Evolutionary conservation across 2,797 vertebrate genomes (phyloP).

Genomic region (Telmatherina bonti): DNA sequence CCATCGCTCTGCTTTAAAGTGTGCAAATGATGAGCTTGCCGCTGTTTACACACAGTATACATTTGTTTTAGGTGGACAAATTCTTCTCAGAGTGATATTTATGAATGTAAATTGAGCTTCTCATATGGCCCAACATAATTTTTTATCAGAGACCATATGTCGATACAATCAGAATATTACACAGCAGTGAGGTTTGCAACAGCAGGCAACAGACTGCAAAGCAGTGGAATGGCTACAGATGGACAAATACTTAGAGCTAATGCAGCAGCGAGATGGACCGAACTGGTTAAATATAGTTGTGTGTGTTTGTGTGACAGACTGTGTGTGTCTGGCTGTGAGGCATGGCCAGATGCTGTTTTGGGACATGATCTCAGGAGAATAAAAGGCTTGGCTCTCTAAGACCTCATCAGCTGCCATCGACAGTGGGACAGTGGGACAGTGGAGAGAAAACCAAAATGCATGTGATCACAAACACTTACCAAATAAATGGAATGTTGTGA

Average conservation of each 20-base stretch:
- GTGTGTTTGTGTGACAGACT: constrained; percentile 48
- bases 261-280: constrained; percentile 51
- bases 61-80: constrained; percentile 11
- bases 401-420: constrained; percentile 77
- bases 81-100: neutral
- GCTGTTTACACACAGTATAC: neutral
- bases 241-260: constrained; percentile 55
- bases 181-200: constrained; percentile 50
- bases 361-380: constrained; percentile 74
- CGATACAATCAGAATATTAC: constrained; percentile 45
- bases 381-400: constrained; percentile 71
- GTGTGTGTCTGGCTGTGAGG: constrained; percentile 62
- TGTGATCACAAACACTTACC: constrained; percentile 69
- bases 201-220: constrained; percentile 56
- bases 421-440: constrained; percentile 60
- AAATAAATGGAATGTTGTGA: constrained; percentile 68
- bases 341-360: constrained; percentile 78
- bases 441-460: constrained; percentile 66
- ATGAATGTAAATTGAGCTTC: constrained; percentile 24
- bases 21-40: constrained; percentile 7
- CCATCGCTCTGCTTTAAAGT: neutral
- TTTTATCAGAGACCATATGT: constrained; percentile 59
- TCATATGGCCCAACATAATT: constrained; percentile 30
- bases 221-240: constrained; percentile 61
- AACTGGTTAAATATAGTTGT: constrained; percentile 69